Percentiles rank a stretch among this genome's conserved stretches.
phyloP scores from a whole-genome alignment of 2,113 vertebrate genomes.

The Larimichthys polyactis region DNA sequence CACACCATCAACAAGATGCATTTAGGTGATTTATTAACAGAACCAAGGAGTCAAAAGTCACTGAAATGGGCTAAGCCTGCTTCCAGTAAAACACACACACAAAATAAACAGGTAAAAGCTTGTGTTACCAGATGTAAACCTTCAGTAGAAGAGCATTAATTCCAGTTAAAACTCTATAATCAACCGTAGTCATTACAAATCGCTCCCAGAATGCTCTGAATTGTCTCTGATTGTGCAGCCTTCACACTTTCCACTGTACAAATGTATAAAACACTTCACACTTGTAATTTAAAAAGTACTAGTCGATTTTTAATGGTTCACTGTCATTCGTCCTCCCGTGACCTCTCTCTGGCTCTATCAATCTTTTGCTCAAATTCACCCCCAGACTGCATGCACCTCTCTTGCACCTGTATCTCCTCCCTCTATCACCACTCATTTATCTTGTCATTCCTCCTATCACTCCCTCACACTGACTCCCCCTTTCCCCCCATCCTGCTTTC shows the following conservation, averaged over 20 bases:
- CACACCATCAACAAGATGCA: too few relatives aligned
- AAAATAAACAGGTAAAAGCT: background rate
- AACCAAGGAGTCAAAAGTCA: too few relatives aligned
- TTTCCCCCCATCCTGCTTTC: slow-evolving; percentile 39
- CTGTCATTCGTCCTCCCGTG: slow-evolving; percentile 24
- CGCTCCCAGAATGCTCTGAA: background rate
- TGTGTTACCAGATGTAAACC: background rate
- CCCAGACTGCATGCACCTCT: slow-evolving; percentile 21
- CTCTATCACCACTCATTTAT: slow-evolving; percentile 59
- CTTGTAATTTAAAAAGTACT: slow-evolving; percentile 9
- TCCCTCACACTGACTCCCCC: slow-evolving; percentile 54
- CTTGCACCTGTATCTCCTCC: slow-evolving; percentile 68
- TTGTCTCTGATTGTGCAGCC: background rate
- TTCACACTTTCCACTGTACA: background rate
- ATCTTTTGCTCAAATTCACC: slow-evolving; percentile 25
- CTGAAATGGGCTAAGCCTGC: background rate
- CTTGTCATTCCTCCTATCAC: slow-evolving; percentile 57
- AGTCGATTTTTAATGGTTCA: slow-evolving; percentile 2
- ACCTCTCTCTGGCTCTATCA: slow-evolving; percentile 29
- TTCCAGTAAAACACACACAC: background rate
- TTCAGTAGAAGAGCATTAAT: slow-evolving; percentile 3
- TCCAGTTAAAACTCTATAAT: background rate
- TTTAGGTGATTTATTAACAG: too few relatives aligned
- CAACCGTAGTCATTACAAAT: background rate
- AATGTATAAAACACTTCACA: background rate